These are phyloP conservation scores for Dryomyza anilis DNA, from an alignment of 2,888 invertebrate genomes.

Conservation along the genomic window DNA sequence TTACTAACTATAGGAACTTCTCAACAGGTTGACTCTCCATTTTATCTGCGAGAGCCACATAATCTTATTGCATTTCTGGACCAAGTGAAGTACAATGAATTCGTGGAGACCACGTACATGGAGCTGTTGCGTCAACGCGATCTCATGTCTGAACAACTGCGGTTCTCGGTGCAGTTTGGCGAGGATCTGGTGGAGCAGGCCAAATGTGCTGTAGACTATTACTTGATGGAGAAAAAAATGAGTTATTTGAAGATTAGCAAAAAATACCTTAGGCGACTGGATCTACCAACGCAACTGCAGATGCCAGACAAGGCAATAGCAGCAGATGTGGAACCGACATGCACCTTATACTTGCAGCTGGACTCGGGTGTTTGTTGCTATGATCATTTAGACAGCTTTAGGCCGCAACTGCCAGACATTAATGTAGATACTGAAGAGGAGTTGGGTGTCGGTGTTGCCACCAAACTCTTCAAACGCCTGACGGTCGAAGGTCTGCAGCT, in stretches of 20 bases:
- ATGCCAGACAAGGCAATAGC: slow-evolving; percentile 18
- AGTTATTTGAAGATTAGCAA: slow-evolving; percentile 46
- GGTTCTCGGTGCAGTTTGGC: slow-evolving; percentile 54
- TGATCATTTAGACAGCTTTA: slow-evolving; percentile 52
- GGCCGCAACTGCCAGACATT: slow-evolving; percentile 40
- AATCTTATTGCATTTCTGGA: slow-evolving; percentile 56
- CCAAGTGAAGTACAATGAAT: slow-evolving; percentile 57
- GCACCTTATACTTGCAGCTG: slow-evolving; percentile 41
- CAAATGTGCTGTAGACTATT: slow-evolving; percentile 55
- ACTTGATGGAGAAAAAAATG: slow-evolving; percentile 49
- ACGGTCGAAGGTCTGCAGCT: slow-evolving; percentile 46
- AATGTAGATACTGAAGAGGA: slow-evolving; percentile 51
- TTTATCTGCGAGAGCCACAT: slow-evolving; percentile 55
- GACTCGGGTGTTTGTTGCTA: slow-evolving; percentile 47
- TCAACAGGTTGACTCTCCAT: slow-evolving; percentile 50
- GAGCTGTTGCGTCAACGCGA: slow-evolving; percentile 53
- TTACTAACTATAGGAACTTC: not conserved
- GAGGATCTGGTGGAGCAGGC: slow-evolving; percentile 57
- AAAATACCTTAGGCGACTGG: slow-evolving; percentile 47
- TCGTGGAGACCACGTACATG: slow-evolving; percentile 52
- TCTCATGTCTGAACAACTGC: slow-evolving; percentile 55
- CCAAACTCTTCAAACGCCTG: slow-evolving; percentile 45
- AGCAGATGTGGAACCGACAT: slow-evolving; percentile 46
- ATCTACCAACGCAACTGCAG: slow-evolving; percentile 46
- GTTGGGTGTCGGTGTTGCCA: slow-evolving; percentile 32